Conservation (phyloP, 2,113 vertebrate genomes). For the Halichoeres trimaculatus region DNA sequence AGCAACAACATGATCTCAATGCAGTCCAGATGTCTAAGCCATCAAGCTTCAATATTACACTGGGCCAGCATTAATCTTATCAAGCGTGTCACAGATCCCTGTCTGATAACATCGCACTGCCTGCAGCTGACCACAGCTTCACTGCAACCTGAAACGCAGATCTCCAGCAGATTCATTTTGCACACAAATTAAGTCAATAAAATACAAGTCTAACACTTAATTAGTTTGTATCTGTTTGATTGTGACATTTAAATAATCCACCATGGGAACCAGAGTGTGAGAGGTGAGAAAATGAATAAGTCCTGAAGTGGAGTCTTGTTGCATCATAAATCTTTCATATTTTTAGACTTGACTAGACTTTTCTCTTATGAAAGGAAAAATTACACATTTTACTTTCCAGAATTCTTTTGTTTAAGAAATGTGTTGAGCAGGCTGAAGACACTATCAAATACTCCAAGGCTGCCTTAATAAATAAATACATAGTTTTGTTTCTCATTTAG, state of each 20-base stretch:
- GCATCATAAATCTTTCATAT: background rate
- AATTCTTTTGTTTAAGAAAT: background rate
- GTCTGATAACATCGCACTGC: constrained; percentile 76
- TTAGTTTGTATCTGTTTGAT: background rate
- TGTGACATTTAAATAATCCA: background rate
- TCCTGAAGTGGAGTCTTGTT: background rate
- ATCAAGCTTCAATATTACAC: constrained; percentile 80
- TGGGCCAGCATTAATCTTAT: constrained; percentile 79
- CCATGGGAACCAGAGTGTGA: background rate
- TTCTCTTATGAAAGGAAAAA: background rate
- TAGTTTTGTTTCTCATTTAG: background rate
- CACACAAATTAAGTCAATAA: constrained; percentile 22
- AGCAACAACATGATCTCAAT: constrained; percentile 82
- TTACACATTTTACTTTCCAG: background rate
- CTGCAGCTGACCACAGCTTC: constrained; percentile 67
- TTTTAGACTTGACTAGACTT: background rate
- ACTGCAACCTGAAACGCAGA: constrained; percentile 35
- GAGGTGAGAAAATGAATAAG: background rate
- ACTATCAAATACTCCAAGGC: too few species aligned
- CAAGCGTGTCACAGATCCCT: constrained; percentile 78
- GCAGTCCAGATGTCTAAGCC: constrained; percentile 82
- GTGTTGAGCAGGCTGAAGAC: background rate
- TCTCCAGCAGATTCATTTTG: constrained; percentile 24
- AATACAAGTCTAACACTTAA: constrained; percentile 16
- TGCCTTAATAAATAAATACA: background rate